A percentile compares a stretch with the other conserved stretches of the same genome.
Conservation (phyloP, 2,797 vertebrate genomes). For the Anabas testudineus region DNA sequence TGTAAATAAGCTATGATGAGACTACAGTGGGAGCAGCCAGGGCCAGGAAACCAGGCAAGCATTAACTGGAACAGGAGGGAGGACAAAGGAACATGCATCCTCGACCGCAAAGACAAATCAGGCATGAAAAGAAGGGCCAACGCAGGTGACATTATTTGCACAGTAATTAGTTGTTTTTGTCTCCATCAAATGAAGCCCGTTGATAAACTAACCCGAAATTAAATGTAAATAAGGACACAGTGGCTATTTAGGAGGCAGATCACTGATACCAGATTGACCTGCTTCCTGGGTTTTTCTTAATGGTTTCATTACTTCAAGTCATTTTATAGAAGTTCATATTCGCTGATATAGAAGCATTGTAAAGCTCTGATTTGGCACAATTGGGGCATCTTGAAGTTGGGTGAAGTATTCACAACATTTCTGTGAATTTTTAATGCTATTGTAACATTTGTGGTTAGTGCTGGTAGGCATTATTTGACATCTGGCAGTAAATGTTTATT, state of each 20-base stretch:
- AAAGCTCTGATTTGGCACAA: conserved; percentile 34
- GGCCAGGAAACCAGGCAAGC: conserved; percentile 37
- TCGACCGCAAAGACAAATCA: conserved; percentile 57
- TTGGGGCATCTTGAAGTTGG: conserved; percentile 39
- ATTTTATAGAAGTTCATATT: conserved; percentile 62
- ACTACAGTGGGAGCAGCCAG: conserved; percentile 10
- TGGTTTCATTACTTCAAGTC: conserved; percentile 62
- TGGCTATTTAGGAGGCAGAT: conserved; percentile 34
- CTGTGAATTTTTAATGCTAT: conserved; percentile 44
- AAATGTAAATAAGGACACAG: conserved; percentile 55
- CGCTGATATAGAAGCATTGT: conserved; percentile 48
- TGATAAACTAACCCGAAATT: conserved; percentile 61
- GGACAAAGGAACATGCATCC: conserved; percentile 48
- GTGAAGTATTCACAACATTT: too few species aligned
- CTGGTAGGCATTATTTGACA: conserved; percentile 31
- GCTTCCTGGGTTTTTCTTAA: conserved; percentile 40
- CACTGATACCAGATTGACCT: conserved; percentile 53
- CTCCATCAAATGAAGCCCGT: conserved; percentile 45
- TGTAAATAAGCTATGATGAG: conserved; percentile 68
- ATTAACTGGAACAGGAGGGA: conserved; percentile 38
- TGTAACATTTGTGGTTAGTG: conserved; percentile 26
- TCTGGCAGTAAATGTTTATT: conserved; percentile 51
- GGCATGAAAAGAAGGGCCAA: conserved; percentile 59
- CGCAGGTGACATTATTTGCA: conserved; percentile 57
- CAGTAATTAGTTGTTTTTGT: conserved; percentile 77